Base-by-base conservation (phyloP, 2,888 invertebrate species). In the Ischnura elegans region DNA sequence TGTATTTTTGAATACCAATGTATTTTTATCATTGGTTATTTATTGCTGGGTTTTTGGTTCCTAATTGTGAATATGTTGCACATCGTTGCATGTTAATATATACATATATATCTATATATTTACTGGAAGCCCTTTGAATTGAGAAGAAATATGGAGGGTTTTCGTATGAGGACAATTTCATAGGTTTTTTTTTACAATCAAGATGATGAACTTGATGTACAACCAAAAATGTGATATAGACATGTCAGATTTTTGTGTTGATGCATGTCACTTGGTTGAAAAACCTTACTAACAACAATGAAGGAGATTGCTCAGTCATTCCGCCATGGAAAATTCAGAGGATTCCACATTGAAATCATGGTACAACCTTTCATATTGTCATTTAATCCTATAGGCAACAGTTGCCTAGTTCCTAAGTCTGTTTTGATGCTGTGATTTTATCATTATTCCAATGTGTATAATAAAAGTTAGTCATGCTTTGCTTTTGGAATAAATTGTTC, bases 341-440 rank as follows among this genome's bases (percentile, higher is more conserved):
- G 61, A 86, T 55, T 66, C 21, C 61, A 61, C 43, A n/a, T 90
- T 36, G 21, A 90, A 43, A 61, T 90, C 36, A 90, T 90, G 55
- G 90, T 90, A 90, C 61, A 61, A 61, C 42, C 61, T 61, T 90
- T 61, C 90, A 61, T 90, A 45, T 90, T 90, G 90, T 90, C 61
- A 90, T 61, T 43, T 90, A 43, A 43, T 61, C 90, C 90, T 61
- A 45, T 66, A 90, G 90, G 90, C 90, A 55, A 6, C 61, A 55
- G n/a, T 90, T 90, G 90, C 90, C 90, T 90, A 25, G 90, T 90
- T 90, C 90, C 90, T 90, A 66, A 90, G 43, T 90, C 90, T 51
- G 90, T 61, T 90, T 90, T 61, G 43, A 90, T 90, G 90, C 90
- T 90, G 90, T 90, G 90, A 90, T 90, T 87, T 90, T 2, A 90